Evolutionary conservation across 2,113 vertebrate genomes (phyloP).

Genomic region (Silurus meridionalis): DNA sequence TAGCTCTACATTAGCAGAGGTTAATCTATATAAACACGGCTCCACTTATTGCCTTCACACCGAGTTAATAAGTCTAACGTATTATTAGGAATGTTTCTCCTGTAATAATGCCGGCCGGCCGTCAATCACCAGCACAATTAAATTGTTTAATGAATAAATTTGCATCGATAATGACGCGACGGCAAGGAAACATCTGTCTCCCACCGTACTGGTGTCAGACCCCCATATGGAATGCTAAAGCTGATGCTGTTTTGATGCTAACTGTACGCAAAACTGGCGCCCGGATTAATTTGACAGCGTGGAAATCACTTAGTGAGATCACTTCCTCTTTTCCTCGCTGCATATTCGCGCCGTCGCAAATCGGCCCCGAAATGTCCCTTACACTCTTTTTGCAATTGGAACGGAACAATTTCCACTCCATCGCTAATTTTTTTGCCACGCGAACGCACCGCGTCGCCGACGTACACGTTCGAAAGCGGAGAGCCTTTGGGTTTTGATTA

Average conservation of each 20-base stretch:
- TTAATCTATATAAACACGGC: constrained; percentile 74
- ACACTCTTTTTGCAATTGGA: constrained; percentile 64
- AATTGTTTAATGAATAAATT: constrained; percentile 81
- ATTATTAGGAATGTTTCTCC: constrained; percentile 72
- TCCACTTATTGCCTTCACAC: constrained; percentile 70
- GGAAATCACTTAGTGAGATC: constrained; percentile 75
- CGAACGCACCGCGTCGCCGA: constrained; percentile 27
- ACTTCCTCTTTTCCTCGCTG: constrained; percentile 65
- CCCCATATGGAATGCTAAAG: constrained; percentile 76
- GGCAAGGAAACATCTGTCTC: constrained; percentile 74
- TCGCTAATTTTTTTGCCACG: constrained; percentile 50
- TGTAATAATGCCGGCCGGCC: constrained; percentile 66
- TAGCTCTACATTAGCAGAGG: constrained; percentile 60
- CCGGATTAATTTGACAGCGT: constrained; percentile 75
- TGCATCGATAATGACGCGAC: constrained; percentile 73
- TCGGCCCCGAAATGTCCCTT: constrained; percentile 42
- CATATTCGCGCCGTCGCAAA: constrained; percentile 66
- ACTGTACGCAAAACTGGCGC: constrained; percentile 76
- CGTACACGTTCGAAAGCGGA: constrained; percentile 63
- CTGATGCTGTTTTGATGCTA: constrained; percentile 72
- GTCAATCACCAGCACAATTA: constrained; percentile 79
- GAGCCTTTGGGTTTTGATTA: constrained; percentile 55
- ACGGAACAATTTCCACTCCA: constrained; percentile 59
- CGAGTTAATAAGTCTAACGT: constrained; percentile 73
- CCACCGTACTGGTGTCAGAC: constrained; percentile 67